Evolutionary conservation across 2,797 vertebrate genomes (phyloP), one percentile per base, ranked within the genome.

Genomic region (Pygocentrus nattereri): DNA sequence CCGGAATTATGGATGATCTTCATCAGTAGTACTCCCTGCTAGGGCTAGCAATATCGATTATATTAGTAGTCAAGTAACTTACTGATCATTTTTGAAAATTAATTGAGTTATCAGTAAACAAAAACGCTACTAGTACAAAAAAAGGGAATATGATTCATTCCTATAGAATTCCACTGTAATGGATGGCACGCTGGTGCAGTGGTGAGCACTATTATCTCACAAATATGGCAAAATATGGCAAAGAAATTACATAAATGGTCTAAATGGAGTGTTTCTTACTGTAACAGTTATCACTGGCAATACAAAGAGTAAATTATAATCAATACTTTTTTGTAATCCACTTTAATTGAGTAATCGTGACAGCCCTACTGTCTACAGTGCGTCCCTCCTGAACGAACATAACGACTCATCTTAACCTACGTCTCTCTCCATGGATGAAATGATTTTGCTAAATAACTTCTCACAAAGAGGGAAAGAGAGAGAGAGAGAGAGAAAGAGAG

Each of bases 361-460:
- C 21, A 23, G 11, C 23, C n/a, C n/a, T 23, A 2, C 56, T 11
- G 56, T 23, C 56, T 25, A 12, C 21, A 41, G 7, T 16, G 4
- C 16, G 30, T 11, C 5, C 44, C 31, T 41, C 18, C 11, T 4
- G 18, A 65, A 38, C 10, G 11, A 65, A 65, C 34, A 38, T 21
- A 38, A 18, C 18, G 19, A 25, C 38, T 47, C 13, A 59, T 12
- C 25, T 23, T 25, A 58, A 58, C 56, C 21, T 10, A 21, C n/a
- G 10, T 7, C n/a, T 23, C 15, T 68, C 74, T 41, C 21, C 49
- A 23, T 31, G 58, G 30, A 82, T 82, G 44, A 72, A 76, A 62
- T 30, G 16, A 71, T 82, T 15, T 54, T 6, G 3, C 67, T 23
- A 49, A 49, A 69, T 69, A 44, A 44, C 11, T 44, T 10, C 41